Base-by-base conservation (phyloP, 2,797 vertebrate species). In the Macroramphosus scolopax region DNA sequence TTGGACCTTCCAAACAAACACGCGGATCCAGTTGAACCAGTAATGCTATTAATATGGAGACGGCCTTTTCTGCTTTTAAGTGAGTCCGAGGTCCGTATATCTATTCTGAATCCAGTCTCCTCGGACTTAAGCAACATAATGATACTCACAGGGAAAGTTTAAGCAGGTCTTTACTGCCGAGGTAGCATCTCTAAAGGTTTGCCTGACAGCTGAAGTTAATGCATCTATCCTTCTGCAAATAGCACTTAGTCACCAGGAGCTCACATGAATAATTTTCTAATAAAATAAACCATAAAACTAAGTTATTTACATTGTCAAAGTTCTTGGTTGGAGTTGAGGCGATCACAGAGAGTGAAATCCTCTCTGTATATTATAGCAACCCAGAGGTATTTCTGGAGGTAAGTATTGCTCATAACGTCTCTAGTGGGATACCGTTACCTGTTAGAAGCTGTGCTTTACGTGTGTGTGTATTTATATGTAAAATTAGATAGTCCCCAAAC, bases 1-100 rank as follows among this genome's bases (percentile, higher is more conserved):
- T 45, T 46, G 39, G 57, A 63, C 9, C 40, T 16, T 60, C 56
- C 63, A 52, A 63, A 60, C 51, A 85, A 84, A 81, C 58, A 48
- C 9, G 24, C 61, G 37, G 47, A 69, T 54, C 48, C 42, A 50
- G 58, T 41, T 11, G n/a, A 65, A 67, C 61, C 39, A 48, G 36
- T 36, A 34, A 46, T 48, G 41, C 15, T 41, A 37, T 53, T 51
- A 46, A 49, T 25, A 36, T 31, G 35, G 41, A 68, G 42, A 17
- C 16, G 22, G 15, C 8, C 2, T 45, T 63, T 46, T 56, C 12
- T 50, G 30, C 37, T 61, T 18, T 36, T 5, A 28, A 46, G 35
- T 25, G 15, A 17, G 26, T 24, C 30, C 39, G 26, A 13, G 15
- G 26, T 24, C 30, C 39, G 26, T 28, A n/a, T 16, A 29, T 43